These are phyloP conservation scores for Coccyzus lansbergi DNA, from an alignment of 2,797 vertebrate species.

Conservation along the genomic window DNA sequence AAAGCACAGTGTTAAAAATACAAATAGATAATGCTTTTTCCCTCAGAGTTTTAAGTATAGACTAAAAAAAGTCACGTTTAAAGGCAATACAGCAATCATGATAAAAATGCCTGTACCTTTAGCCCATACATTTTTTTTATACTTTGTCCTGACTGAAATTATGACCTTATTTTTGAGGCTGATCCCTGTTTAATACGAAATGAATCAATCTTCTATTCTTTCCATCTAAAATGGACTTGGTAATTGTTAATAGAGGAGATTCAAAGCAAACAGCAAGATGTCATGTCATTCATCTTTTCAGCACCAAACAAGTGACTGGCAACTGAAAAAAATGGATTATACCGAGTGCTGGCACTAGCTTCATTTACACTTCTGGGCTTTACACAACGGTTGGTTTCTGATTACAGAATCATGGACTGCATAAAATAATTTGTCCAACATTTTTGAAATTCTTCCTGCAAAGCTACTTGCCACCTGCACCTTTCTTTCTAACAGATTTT, in stretches of 20 bases:
- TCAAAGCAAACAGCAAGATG: conserved; percentile 1
- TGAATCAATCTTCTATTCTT: conserved; percentile 3
- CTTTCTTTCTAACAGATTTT: neutral
- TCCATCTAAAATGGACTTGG: neutral
- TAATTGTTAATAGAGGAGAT: neutral
- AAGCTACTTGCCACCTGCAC: neutral
- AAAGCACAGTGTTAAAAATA: neutral
- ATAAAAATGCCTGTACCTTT: neutral
- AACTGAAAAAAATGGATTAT: neutral
- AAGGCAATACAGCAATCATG: neutral
- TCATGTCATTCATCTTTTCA: neutral
- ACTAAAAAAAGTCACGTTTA: neutral
- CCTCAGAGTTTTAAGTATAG: neutral
- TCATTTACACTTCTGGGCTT: neutral
- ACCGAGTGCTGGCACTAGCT: neutral
- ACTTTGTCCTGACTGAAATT: neutral
- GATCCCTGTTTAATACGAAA: conserved; percentile 8
- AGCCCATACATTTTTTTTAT: neutral
- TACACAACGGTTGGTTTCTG: neutral
- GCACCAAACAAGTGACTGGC: neutral
- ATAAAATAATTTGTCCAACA: neutral
- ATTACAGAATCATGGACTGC: neutral
- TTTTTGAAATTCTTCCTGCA: neutral
- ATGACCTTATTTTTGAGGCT: neutral
- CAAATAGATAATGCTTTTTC: neutral